Conservation (phyloP, 2,888 invertebrate genomes). For the Drosophila kuntzei region DNA sequence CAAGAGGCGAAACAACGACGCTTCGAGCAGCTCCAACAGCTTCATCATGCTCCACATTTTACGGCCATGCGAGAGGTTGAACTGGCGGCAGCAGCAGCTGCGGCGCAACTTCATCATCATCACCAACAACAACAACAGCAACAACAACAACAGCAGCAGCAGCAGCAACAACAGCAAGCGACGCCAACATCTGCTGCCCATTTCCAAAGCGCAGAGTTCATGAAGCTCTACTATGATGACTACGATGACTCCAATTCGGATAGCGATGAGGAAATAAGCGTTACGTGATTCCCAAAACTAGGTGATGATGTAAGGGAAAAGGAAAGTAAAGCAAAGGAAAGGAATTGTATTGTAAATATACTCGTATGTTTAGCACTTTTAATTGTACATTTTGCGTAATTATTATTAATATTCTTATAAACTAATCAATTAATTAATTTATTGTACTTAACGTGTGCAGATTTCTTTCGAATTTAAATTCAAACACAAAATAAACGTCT, state of each 20-base stretch:
- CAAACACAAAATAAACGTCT: conserved; percentile 75
- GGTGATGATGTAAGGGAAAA: no score
- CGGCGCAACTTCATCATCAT: conserved; percentile 81
- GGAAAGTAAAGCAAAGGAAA: no score
- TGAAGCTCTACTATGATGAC: conserved; percentile 85
- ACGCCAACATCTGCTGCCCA: conserved; percentile 51
- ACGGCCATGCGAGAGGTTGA: conserved; percentile 74
- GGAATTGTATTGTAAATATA: conserved; percentile 60
- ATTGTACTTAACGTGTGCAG: conserved; percentile 61
- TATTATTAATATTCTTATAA: conserved; percentile 50
- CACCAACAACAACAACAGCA: conserved; percentile 80
- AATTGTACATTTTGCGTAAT: conserved; percentile 66
- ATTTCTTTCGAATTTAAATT: conserved; percentile 83
- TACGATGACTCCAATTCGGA: conserved; percentile 88
- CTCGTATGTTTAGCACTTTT: conserved; percentile 48
- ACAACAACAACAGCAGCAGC: conserved; percentile 66
- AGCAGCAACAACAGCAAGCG: conserved; percentile 41
- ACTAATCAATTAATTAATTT: conserved; percentile 49
- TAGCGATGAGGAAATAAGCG: conserved; percentile 93
- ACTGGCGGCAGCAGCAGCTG: conserved; percentile 68
- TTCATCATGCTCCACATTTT: conserved; percentile 71
- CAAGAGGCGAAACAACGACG: conserved; percentile 82
- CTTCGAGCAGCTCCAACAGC: conserved; percentile 73
- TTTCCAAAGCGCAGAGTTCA: conserved; percentile 82
- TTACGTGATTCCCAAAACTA: conserved; percentile 89